A percentile compares a stretch with the other conserved stretches of the same genome.
Evolutionary conservation across 2,797 vertebrate species (phyloP).

Genomic region (Chaetodon trifasciatus): DNA sequence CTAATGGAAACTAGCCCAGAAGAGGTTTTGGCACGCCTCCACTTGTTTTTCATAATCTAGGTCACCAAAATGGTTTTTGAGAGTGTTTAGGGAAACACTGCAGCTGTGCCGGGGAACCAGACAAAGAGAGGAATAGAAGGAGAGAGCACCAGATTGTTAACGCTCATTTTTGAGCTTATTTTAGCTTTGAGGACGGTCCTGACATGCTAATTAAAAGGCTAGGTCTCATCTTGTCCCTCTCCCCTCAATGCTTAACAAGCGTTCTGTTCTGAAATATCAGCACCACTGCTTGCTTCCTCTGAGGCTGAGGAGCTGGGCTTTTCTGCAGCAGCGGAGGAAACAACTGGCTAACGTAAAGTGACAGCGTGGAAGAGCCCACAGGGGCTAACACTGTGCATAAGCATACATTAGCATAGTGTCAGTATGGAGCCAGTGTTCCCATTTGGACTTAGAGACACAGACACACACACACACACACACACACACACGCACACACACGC

Average conservation of each 20-base stretch:
- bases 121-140: background rate
- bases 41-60: conserved; percentile 60
- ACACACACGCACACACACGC: background rate
- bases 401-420: conserved; percentile 63
- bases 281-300: conserved; percentile 26
- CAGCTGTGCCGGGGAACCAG: conserved; percentile 4
- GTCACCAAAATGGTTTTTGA: conserved; percentile 57
- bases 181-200: conserved; percentile 39
- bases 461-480: conserved; percentile 15
- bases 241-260: conserved; percentile 4
- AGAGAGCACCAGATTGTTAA: conserved; percentile 6
- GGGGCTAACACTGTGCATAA: conserved; percentile 22
- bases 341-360: conserved; percentile 61
- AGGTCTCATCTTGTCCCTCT: background rate
- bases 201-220: conserved; percentile 60
- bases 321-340: conserved; percentile 45
- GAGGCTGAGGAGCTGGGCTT: conserved; percentile 25
- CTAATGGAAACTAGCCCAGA: conserved; percentile 42
- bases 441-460: conserved; percentile 18
- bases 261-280: conserved; percentile 37
- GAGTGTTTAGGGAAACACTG: conserved; percentile 33
- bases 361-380: conserved; percentile 64
- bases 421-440: conserved; percentile 9
- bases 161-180: conserved; percentile 38
- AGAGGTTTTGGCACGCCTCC: conserved; percentile 44